Conservation (phyloP, 2,113 vertebrate species). For the Gymnocephalus cernua region DNA sequence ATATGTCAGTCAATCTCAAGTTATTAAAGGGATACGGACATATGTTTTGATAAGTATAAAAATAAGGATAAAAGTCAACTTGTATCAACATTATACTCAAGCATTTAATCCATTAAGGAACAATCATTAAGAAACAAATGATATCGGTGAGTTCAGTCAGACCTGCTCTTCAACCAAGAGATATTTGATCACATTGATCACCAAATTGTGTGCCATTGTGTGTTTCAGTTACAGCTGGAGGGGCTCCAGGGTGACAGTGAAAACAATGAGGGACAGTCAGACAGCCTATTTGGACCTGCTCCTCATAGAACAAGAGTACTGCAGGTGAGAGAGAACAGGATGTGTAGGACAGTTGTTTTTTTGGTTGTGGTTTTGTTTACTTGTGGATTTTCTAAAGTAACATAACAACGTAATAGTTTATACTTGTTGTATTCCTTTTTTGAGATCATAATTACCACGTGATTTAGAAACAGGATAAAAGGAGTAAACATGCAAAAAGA, state of each 20-base stretch:
- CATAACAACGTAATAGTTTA: not conserved
- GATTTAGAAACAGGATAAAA: not conserved
- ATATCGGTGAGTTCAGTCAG: too few species aligned
- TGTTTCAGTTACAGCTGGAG: slow-evolving; percentile 86
- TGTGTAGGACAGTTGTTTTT: not conserved
- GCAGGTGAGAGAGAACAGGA: slow-evolving; percentile 79
- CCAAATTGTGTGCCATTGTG: not conserved
- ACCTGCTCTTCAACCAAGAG: not conserved
- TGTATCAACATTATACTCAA: too few species aligned
- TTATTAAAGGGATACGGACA: not conserved
- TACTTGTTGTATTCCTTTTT: not conserved
- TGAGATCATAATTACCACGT: not conserved
- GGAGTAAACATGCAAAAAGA: too few species aligned
- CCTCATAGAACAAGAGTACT: slow-evolving; percentile 86
- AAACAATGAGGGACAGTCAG: slow-evolving; percentile 80
- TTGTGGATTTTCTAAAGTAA: not conserved
- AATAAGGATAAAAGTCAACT: too few species aligned
- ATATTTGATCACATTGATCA: not conserved
- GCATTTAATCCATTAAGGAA: too few species aligned
- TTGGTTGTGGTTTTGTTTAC: not conserved
- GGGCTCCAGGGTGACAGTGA: slow-evolving; percentile 88
- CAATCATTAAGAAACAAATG: too few species aligned
- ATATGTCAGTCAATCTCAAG: not conserved
- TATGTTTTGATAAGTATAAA: too few species aligned
- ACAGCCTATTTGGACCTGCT: slow-evolving; percentile 83